Percentiles rank a stretch among this genome's conserved stretches.
Conservation (phyloP, 1,140 invertebrate genomes). For the Caenorhabditis remanei region DNA sequence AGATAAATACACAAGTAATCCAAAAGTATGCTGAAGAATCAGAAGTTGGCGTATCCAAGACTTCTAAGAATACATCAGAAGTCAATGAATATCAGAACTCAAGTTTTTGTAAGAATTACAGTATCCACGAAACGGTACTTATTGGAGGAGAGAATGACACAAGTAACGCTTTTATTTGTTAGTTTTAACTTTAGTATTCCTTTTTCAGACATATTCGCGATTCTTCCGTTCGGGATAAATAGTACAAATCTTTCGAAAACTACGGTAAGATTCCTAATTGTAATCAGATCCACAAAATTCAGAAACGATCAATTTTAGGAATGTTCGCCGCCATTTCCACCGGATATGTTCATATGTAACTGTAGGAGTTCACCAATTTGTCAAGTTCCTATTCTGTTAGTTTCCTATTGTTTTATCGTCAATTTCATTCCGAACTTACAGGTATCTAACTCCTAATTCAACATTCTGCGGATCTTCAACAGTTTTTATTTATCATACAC, state of each 20-base stretch:
- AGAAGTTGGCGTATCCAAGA: not conserved
- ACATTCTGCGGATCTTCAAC: conserved; percentile 6
- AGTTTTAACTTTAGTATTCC: no score
- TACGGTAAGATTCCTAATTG: not conserved
- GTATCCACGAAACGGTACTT: not conserved
- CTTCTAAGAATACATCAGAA: not conserved
- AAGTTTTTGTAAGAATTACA: conserved; percentile 15
- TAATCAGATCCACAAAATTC: not conserved
- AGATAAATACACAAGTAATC: conserved; percentile 32
- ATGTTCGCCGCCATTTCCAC: not conserved
- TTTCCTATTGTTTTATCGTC: not conserved
- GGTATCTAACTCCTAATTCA: not conserved
- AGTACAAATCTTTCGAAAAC: not conserved
- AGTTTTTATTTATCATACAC: not conserved
- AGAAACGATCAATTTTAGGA: not conserved
- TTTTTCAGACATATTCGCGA: not conserved
- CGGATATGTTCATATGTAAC: not conserved
- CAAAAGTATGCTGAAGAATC: not conserved
- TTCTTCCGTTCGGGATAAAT: conserved; percentile 7
- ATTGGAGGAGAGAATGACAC: conserved; percentile 14
- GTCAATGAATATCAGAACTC: not conserved
- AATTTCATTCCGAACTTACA: not conserved
- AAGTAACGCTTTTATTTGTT: not conserved
- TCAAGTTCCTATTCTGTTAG: conserved; percentile 7
- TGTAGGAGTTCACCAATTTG: conserved; percentile 9